Evolutionary conservation across 2,888 invertebrate species (phyloP).

Genomic region (Drosophila prolongata): DNA sequence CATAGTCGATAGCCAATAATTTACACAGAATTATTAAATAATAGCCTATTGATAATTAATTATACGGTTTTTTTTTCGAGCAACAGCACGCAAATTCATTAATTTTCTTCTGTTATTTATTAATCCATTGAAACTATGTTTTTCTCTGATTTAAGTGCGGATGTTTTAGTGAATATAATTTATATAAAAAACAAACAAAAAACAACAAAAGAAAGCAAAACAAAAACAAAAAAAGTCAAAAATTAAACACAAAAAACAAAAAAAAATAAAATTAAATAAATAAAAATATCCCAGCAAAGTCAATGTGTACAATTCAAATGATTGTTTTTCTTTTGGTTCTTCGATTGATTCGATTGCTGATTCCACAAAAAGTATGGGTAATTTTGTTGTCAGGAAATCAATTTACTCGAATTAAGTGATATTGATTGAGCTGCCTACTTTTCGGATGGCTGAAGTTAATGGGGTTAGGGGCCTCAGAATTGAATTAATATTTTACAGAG

Average conservation of each 20-base stretch:
- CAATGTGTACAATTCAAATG: slow-evolving; percentile 26
- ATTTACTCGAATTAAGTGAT: not conserved
- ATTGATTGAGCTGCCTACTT: slow-evolving; percentile 11
- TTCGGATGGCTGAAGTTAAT: not conserved
- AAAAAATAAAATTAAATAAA: slow-evolving; percentile 21
- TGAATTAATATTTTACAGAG: too few relatives aligned
- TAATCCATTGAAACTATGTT: slow-evolving; percentile 58
- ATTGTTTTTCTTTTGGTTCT: slow-evolving; percentile 1
- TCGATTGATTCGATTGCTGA: not conserved
- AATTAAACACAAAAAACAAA: slow-evolving; percentile 16
- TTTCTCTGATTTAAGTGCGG: slow-evolving; percentile 45
- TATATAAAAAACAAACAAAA: slow-evolving; percentile 13
- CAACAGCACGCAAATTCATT: slow-evolving; percentile 13
- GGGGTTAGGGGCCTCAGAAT: not conserved
- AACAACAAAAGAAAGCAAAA: slow-evolving; percentile 7
- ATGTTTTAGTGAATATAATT: slow-evolving; percentile 26
- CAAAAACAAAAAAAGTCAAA: slow-evolving; percentile 8
- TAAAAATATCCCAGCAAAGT: slow-evolving; percentile 33
- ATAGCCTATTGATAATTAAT: slow-evolving; percentile 52
- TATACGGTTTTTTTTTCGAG: slow-evolving; percentile 38
- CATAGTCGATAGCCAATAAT: slow-evolving; percentile 59
- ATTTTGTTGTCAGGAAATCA: slow-evolving; percentile 2
- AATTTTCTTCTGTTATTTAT: slow-evolving; percentile 50
- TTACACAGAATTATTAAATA: slow-evolving; percentile 56
- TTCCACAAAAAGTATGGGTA: not conserved